These are phyloP conservation scores for Chamaetylas fuelleborni DNA, from an alignment of 2,113 vertebrate species.

Conservation along the genomic window DNA sequence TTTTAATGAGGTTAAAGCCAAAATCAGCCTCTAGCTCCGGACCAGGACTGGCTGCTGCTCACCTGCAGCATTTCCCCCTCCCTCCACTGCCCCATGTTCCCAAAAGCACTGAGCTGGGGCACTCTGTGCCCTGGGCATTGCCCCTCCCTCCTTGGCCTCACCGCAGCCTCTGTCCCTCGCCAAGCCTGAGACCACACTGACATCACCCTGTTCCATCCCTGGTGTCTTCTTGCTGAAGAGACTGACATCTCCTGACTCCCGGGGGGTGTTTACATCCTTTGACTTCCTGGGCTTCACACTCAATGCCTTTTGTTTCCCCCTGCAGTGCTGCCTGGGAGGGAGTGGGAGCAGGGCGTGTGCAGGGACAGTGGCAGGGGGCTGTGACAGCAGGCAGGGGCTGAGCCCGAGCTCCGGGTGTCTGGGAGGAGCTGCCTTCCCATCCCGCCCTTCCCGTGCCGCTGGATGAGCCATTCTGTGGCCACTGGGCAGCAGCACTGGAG, in stretches of 20 bases:
- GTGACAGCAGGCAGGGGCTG: not conserved
- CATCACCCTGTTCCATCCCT: not conserved
- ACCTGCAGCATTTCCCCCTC: not conserved
- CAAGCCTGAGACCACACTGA: rapidly evolving
- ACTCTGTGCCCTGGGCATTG: rapidly evolving
- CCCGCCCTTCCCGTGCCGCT: rapidly evolving
- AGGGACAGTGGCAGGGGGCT: not conserved
- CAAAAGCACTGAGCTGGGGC: not conserved
- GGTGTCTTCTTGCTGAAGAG: not conserved
- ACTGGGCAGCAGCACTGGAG: not conserved
- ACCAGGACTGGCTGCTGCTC: not conserved
- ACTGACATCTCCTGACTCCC: not conserved
- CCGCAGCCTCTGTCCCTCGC: rapidly evolving
- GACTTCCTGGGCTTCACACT: not conserved
- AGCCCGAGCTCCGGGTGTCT: rapidly evolving
- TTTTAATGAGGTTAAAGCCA: not conserved
- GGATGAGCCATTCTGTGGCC: not conserved
- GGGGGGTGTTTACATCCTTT: not conserved
- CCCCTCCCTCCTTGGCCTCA: rapidly evolving
- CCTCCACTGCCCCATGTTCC: rapidly evolving
- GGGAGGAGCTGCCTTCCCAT: not conserved
- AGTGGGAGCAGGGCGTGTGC: not conserved
- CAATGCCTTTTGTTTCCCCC: not conserved
- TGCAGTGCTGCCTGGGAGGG: not conserved
- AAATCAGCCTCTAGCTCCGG: not conserved